Evolutionary conservation across 2,113 vertebrate species (phyloP).

Genomic region (Hippoglossus stenolepis): DNA sequence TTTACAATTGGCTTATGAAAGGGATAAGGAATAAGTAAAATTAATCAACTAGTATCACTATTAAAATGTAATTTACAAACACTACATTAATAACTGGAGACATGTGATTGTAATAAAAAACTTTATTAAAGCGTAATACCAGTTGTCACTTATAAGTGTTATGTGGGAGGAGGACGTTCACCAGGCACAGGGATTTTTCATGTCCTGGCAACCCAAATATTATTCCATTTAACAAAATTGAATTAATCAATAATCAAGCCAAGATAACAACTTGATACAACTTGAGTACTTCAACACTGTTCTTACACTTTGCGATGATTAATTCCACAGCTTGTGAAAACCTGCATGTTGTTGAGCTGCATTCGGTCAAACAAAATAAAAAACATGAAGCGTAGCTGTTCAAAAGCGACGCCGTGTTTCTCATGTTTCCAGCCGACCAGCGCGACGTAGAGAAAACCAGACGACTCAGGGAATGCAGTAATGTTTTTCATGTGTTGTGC

Average conservation of each 20-base stretch:
- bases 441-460: constrained; percentile 64
- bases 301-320: background rate
- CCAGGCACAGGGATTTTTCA: no score
- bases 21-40: no score
- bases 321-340: background rate
- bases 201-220: no score
- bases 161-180: no score
- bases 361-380: constrained; percentile 23
- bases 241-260: background rate
- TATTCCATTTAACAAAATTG: no score
- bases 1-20: no score
- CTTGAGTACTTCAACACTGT: background rate
- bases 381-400: constrained; percentile 1
- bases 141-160: no score
- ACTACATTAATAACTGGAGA: no score
- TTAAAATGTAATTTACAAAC: no score
- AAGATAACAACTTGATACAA: background rate
- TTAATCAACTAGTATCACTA: no score
- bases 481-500: constrained; percentile 83
- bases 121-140: no score
- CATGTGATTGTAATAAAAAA: no score
- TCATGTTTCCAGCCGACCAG: constrained; percentile 42
- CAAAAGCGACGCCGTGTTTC: constrained; percentile 48
- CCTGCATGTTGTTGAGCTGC: constrained; percentile 4
- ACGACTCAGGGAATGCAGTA: constrained; percentile 74